Conservation (phyloP, 2,888 invertebrate genomes). For the Geotrupes spiniger region DNA sequence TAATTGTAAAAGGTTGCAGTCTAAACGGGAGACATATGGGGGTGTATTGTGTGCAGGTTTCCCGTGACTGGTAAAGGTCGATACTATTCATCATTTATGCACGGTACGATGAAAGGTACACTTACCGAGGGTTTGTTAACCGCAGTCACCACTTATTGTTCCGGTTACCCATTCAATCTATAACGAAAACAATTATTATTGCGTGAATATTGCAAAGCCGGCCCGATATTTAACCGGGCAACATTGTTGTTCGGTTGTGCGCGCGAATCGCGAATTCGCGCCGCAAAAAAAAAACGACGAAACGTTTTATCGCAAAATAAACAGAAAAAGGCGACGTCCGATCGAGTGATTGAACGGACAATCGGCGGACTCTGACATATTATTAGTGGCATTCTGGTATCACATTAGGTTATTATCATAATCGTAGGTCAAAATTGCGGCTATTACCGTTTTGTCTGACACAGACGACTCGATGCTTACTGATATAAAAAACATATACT, state of each 20-base stretch:
- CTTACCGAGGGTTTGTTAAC: constrained; percentile 6
- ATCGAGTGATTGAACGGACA: constrained; percentile 9
- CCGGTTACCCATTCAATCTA: constrained; percentile 1
- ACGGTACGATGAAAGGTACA: constrained; percentile 1
- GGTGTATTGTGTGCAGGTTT: constrained; percentile 2
- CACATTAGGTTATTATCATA: constrained; percentile 43
- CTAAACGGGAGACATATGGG: background rate
- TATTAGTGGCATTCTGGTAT: constrained; percentile 26
- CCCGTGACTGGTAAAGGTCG: constrained; percentile 7
- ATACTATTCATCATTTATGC: constrained; percentile 8
- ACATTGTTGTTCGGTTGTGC: no score
- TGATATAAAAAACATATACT: no score
- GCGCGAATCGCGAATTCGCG: no score
- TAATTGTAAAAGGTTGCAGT: no score
- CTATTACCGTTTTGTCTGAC: constrained; percentile 30
- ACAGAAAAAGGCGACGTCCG: no score
- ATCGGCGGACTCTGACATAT: constrained; percentile 20
- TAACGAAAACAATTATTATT: background rate
- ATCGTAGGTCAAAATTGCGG: constrained; percentile 38
- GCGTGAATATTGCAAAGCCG: no score
- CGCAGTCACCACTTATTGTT: constrained; percentile 6
- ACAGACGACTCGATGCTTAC: no score
- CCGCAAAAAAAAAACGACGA: no score
- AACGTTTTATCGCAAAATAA: no score
- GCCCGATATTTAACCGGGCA: no score